A percentile compares a stretch with the other conserved stretches of the same genome.
Conservation (phyloP, 1,140 invertebrate genomes). For the Zaprionus gabonicus region DNA sequence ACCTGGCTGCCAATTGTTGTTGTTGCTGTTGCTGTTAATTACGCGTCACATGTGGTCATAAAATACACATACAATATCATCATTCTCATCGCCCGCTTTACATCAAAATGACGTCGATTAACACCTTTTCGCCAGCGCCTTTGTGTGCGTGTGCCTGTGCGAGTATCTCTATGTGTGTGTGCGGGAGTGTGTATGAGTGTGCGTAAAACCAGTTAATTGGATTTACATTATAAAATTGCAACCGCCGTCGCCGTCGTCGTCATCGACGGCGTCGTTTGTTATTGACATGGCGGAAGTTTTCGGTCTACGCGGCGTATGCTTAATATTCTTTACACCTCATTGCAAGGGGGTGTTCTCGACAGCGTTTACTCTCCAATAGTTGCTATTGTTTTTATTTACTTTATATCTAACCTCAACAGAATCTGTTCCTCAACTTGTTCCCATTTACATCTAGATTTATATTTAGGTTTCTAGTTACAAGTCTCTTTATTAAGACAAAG, state of each 20-base stretch:
- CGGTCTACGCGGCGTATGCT: constrained; percentile 64
- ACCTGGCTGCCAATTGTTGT: constrained; percentile 59
- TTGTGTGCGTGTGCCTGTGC: constrained; percentile 12
- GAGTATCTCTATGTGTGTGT: constrained; percentile 13
- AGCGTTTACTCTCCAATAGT: background rate
- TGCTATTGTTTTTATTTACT: background rate
- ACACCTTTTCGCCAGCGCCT: constrained; percentile 55
- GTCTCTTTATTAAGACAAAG: too few species aligned
- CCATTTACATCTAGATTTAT: too few species aligned
- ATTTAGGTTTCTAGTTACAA: too few species aligned
- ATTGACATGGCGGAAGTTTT: constrained; percentile 4
- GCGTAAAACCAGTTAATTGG: constrained; percentile 70
- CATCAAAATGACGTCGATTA: constrained; percentile 81
- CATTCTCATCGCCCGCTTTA: constrained; percentile 70
- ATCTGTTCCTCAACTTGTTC: too few species aligned
- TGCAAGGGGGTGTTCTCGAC: background rate
- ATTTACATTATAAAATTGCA: constrained; percentile 80
- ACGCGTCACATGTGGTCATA: constrained; percentile 56
- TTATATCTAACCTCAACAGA: too few species aligned
- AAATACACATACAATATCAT: constrained; percentile 47
- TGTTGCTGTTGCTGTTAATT: constrained; percentile 68
- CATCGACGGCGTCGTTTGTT: constrained; percentile 45
- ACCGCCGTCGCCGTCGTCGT: constrained; percentile 55
- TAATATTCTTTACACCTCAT: constrained; percentile 50
- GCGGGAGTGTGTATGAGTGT: constrained; percentile 9